These are phyloP conservation scores for Ophion slaviceki DNA, from an alignment of 2,888 invertebrate species.

Conservation along the genomic window DNA sequence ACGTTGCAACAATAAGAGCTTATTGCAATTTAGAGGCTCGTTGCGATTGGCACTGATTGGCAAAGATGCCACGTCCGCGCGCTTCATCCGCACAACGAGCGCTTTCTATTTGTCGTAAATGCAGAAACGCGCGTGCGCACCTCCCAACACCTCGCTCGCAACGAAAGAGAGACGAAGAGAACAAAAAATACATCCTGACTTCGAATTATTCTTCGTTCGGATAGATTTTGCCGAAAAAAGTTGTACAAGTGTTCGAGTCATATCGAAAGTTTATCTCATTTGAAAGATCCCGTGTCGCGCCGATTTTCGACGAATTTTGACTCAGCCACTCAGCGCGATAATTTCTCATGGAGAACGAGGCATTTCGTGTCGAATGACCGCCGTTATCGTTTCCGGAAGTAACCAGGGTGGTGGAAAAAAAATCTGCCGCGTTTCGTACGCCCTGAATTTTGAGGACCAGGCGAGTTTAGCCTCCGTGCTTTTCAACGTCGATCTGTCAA, in stretches of 20 bases:
- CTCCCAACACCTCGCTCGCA: not conserved
- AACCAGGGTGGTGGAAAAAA: not conserved
- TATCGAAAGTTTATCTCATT: too few species aligned
- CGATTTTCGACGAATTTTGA: not conserved
- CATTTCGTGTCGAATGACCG: not conserved
- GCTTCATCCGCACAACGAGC: conserved; percentile 35
- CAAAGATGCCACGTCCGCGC: conserved; percentile 52
- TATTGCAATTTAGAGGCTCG: conserved; percentile 27
- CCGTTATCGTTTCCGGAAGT: not conserved
- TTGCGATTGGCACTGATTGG: conserved; percentile 63
- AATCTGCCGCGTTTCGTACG: too few species aligned
- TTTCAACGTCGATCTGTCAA: too few species aligned
- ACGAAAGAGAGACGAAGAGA: not conserved
- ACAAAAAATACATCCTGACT: not conserved
- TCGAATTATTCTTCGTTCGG: not conserved
- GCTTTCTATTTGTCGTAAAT: conserved; percentile 59
- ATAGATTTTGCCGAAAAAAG: not conserved
- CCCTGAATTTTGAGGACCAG: too few species aligned
- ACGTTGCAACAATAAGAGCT: conserved; percentile 32
- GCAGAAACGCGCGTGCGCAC: conserved; percentile 17
- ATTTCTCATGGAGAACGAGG: not conserved
- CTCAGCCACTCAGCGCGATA: not conserved
- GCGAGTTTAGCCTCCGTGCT: too few species aligned
- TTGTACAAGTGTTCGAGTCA: too few species aligned
- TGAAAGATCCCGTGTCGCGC: not conserved